These are phyloP conservation scores for Merodon equestris DNA, from an alignment of 2,888 invertebrate genomes.

Conservation along the genomic window DNA sequence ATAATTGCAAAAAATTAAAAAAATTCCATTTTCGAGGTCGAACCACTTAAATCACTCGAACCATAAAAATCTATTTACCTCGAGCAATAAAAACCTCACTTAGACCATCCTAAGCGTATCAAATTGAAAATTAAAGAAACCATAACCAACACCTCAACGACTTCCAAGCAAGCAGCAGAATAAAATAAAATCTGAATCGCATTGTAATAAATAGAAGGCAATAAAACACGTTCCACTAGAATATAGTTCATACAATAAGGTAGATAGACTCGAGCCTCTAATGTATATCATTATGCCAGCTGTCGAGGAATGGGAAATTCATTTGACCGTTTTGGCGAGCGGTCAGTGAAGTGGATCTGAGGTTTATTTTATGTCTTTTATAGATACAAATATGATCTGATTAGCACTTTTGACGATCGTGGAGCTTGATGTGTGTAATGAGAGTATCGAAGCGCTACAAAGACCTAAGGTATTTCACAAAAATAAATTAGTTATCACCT, in stretches of 20 bases:
- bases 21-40: conserved; percentile 18
- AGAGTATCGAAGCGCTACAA: too few relatives aligned
- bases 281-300: conserved; percentile 50
- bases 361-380: conserved; percentile 1
- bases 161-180: conserved; percentile 6
- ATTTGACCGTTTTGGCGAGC: conserved; percentile 3
- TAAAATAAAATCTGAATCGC: conserved; percentile 28
- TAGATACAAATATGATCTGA: conserved; percentile 25
- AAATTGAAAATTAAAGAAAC: conserved; percentile 2
- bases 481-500: too few relatives aligned
- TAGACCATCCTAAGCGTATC: conserved; percentile 30
- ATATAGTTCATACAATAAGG: conserved; percentile 28
- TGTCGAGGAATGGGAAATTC: conserved; percentile 4
- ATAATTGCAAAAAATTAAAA: conserved; percentile 2
- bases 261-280: conserved; percentile 15
- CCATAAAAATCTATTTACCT: conserved; percentile 14
- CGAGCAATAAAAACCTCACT: conserved; percentile 24
- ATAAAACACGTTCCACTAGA: conserved; percentile 42
- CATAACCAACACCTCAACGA: conserved; percentile 13
- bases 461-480: too few relatives aligned
- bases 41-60: not conserved
- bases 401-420: conserved; percentile 33
- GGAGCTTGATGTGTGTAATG: too few relatives aligned
- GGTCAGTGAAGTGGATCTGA: conserved; percentile 23
- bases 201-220: conserved; percentile 51